Percentiles rank a stretch among this genome's conserved stretches.
Conservation (phyloP, 2,888 invertebrate species). For the Drosophila diplacantha region DNA sequence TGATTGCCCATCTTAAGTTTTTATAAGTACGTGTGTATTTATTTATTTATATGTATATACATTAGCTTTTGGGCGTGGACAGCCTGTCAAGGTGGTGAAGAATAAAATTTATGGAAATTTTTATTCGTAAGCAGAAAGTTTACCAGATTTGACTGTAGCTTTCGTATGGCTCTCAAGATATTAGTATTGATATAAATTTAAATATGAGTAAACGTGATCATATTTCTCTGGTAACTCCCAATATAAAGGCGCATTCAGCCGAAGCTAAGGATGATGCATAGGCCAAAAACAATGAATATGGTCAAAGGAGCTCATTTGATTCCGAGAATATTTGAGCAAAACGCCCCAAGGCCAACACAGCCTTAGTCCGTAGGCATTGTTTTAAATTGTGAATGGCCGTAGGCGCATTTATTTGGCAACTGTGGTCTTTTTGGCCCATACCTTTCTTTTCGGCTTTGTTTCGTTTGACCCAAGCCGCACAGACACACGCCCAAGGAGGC, state of each 20-base stretch:
- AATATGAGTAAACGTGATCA: not conserved
- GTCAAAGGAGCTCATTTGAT: conserved; percentile 21
- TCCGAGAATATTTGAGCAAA: conserved; percentile 30
- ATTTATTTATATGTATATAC: conserved; percentile 3
- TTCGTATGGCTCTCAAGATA: not conserved
- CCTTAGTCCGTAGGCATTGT: conserved; percentile 27
- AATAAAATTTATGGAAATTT: not conserved
- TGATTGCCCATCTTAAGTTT: conserved; percentile 56
- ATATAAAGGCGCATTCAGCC: not conserved
- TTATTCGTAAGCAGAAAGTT: not conserved
- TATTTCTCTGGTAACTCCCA: not conserved
- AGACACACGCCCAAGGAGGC: conserved; percentile 27
- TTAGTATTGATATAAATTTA: not conserved
- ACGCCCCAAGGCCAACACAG: conserved; percentile 36
- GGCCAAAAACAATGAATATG: conserved; percentile 5
- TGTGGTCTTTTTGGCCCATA: conserved; percentile 24
- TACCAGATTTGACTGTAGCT: not conserved
- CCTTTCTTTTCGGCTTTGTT: conserved; percentile 23
- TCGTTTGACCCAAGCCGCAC: conserved; percentile 38
- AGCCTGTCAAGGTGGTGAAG: not conserved
- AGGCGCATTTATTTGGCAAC: conserved; percentile 29
- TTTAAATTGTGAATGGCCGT: conserved; percentile 37
- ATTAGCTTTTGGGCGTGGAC: conserved; percentile 7
- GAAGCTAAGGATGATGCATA: conserved; percentile 15
- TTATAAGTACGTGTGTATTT: conserved; percentile 16